Evolutionary conservation across 2,797 vertebrate genomes (phyloP).

Genomic region (Micrastur ruficollis): DNA sequence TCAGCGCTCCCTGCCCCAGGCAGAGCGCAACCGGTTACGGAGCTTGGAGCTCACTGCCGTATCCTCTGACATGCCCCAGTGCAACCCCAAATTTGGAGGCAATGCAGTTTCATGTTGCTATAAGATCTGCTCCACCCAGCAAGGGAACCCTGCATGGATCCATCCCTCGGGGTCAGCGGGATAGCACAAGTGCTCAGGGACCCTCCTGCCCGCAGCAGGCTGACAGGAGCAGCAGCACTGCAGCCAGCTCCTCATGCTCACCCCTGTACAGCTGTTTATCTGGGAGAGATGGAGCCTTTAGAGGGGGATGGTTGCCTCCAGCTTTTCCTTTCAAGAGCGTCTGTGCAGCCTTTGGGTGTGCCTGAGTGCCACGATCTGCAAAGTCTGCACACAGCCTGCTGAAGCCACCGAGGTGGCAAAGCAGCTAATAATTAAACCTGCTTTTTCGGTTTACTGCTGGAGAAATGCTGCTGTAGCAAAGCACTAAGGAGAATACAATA

Average conservation of each 20-base stretch:
- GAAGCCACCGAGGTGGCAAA: background rate
- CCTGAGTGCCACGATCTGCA: background rate
- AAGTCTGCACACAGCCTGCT: background rate
- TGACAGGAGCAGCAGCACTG: background rate
- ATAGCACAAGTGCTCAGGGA: background rate
- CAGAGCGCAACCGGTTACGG: background rate
- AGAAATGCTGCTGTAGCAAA: constrained; percentile 11
- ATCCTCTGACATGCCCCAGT: background rate
- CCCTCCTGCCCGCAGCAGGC: background rate
- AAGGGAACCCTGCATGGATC: background rate
- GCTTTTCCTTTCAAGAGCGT: background rate
- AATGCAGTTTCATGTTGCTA: background rate
- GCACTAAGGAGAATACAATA: background rate
- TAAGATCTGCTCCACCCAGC: background rate
- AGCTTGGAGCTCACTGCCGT: background rate
- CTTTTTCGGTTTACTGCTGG: background rate
- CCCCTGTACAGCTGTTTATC: background rate
- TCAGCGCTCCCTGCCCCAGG: background rate
- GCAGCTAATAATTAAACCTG: constrained; percentile 60
- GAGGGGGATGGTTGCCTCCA: background rate
- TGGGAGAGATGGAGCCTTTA: background rate
- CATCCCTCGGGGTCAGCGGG: background rate
- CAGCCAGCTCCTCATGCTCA: background rate
- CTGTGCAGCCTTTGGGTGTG: background rate
- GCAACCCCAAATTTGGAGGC: background rate